Base-by-base conservation (phyloP, 2,888 invertebrate genomes). In the Eupithecia dodoneata region DNA sequence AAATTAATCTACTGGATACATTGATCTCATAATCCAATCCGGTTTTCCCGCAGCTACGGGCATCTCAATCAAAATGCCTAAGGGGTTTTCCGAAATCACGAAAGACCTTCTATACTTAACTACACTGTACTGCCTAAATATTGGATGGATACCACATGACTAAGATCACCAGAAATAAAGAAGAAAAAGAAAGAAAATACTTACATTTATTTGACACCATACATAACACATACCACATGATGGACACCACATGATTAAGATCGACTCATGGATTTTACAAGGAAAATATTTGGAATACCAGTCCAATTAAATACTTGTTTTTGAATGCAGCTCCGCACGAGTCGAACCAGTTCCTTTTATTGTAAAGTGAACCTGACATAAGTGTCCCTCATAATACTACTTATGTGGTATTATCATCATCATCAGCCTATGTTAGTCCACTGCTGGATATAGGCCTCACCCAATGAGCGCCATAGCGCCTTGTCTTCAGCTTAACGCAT, bases 281-380 rank as follows among this genome's bases (percentile, higher is more conserved):
- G 67, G 67, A 69, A 69, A 69, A 45, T n/a, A n/a, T 44, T 30
- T 30, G 63, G 30, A 44, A 69, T 44, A 69, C n/a, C 67, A n/a
- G 9, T 10, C n/a, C 9, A 12, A 66, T 66, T 66, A 42, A 5
- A n/a, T 69, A 69, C 9, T 10, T 45, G 44, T 44, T 69, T 69
- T 69, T n/a, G 10, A 63, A 12, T 7, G 63, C 13, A 6, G 42
- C 66, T 66, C 15, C 66, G 42, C 66, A 66, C 66, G 66, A 42
- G 66, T 6, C 42, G 15, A 42, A 69, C 67, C 10, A 2, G 67
- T 69, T 45, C 12, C 10, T 0, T 59, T 30, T 18, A 0, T 9
- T 18, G 55, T 59, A 18, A 59, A 59, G 55, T 18, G 1, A n/a
- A 59, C n/a, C 52, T 30, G 30, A 12, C 10, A 10, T 63, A 63